phyloP scores from a whole-genome alignment of 92 coral and sea anemone species.

The Bergia sp. region DNA sequence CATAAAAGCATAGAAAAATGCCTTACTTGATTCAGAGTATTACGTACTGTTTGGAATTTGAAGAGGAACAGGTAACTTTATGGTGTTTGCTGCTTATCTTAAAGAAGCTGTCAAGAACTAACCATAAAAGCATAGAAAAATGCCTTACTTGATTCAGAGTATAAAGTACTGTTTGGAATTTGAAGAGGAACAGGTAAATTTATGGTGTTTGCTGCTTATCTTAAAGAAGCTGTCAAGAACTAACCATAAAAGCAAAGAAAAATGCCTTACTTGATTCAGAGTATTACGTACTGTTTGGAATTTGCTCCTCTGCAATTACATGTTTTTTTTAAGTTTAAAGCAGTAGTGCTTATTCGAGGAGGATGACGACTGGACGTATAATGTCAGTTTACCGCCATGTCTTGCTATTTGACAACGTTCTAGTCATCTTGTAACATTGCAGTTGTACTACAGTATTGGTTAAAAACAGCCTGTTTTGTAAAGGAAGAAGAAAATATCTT shows the following conservation, averaged over 20 bases:
- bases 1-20: too few relatives aligned
- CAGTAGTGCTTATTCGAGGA: not conserved
- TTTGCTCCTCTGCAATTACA: not conserved
- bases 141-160: too few relatives aligned
- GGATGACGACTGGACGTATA: not conserved
- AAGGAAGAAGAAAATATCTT: not conserved
- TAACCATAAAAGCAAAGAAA: not conserved
- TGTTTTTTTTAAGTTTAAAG: too few relatives aligned
- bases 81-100: not conserved
- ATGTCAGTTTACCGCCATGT: not conserved
- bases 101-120: not conserved
- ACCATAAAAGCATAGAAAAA: too few relatives aligned
- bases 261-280: too few relatives aligned
- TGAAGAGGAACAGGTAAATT: conserved; percentile 95
- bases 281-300: not conserved
- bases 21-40: too few relatives aligned
- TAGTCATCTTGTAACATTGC: not conserved
- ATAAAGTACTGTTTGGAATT: conserved; percentile 61
- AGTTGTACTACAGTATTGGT: not conserved
- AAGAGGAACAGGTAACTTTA: conserved; percentile 90
- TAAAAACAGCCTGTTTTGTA: not conserved
- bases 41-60: conserved; percentile 87
- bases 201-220: not conserved
- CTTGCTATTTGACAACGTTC: not conserved
- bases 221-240: not conserved